phyloP scores from a whole-genome alignment of 2,113 vertebrate genomes.

The Trematocara macrostoma region DNA sequence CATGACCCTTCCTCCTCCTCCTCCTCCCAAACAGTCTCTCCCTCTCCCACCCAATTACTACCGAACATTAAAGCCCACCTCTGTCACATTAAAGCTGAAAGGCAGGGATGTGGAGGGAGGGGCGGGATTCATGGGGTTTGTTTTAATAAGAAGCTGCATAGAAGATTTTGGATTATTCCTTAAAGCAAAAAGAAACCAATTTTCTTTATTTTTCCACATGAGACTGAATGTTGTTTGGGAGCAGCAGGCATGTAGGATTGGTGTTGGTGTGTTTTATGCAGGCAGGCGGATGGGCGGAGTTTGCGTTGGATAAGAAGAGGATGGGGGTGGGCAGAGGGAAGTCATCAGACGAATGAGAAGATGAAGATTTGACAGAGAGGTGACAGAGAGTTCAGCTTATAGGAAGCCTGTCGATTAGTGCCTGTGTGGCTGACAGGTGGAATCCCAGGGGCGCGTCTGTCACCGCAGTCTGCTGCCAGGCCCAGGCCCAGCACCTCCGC shows the following conservation, averaged over 20 bases:
- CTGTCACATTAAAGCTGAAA: slow-evolving; percentile 53
- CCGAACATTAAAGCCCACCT: slow-evolving; percentile 66
- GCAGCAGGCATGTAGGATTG: background rate
- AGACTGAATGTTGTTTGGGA: background rate
- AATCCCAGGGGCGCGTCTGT: slow-evolving; percentile 89
- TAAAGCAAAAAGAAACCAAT: background rate
- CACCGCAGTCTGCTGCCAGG: slow-evolving; percentile 58
- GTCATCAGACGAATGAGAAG: slow-evolving; percentile 80
- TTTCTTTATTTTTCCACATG: background rate
- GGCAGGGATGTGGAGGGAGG: background rate
- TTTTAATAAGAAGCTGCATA: background rate
- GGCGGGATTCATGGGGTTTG: background rate
- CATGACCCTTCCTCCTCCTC: slow-evolving; percentile 83
- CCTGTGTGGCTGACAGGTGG: slow-evolving; percentile 86
- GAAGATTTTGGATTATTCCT: slow-evolving; percentile 11
- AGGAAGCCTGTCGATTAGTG: slow-evolving; percentile 84
- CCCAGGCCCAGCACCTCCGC: slow-evolving; percentile 54
- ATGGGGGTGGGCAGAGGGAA: slow-evolving; percentile 57
- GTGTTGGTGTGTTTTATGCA: background rate
- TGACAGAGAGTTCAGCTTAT: slow-evolving; percentile 83
- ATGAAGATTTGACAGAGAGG: slow-evolving; percentile 87
- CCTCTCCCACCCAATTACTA: slow-evolving; percentile 89
- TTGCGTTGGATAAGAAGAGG: background rate
- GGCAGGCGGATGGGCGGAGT: slow-evolving; percentile 41
- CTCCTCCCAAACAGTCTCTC: slow-evolving; percentile 80